A percentile compares a stretch with the other conserved stretches of the same genome.
Conservation (phyloP, 2,888 invertebrate species). For the Amaurobius ferox region DNA sequence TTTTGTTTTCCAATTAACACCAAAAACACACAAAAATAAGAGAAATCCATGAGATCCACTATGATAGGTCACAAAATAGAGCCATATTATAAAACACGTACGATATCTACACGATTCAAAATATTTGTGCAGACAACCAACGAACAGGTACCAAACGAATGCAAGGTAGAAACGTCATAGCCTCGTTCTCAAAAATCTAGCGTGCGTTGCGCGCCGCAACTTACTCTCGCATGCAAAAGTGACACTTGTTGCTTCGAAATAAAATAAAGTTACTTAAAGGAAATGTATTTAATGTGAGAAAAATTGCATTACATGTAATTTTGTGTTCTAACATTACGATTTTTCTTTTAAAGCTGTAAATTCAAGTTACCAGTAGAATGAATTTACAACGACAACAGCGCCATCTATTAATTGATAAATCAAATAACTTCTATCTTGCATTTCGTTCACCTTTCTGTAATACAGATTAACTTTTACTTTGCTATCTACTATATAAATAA, state of each 20-base stretch:
- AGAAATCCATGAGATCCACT: constrained; percentile 33
- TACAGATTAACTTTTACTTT: no score
- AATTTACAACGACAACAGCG: no score
- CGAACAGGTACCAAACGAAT: constrained; percentile 32
- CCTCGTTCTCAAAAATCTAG: constrained; percentile 32
- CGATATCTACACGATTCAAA: constrained; percentile 47
- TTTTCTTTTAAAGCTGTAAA: no score
- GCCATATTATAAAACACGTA: constrained; percentile 58
- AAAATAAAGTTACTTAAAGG: no score
- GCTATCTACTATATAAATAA: no score
- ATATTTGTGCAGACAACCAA: constrained; percentile 55
- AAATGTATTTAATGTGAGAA: no score
- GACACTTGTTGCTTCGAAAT: constrained; percentile 6
- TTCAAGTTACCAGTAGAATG: no score
- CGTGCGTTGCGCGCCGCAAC: not conserved
- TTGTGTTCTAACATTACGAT: no score
- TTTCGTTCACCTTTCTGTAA: no score
- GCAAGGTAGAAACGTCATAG: constrained; percentile 25
- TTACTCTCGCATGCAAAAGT: not conserved
- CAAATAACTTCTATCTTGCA: no score
- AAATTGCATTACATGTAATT: no score
- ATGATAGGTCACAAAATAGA: constrained; percentile 34
- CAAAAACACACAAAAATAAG: not conserved
- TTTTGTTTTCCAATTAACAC: not conserved
- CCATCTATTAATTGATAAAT: no score